These are phyloP conservation scores for Apeltes quadracus DNA, from an alignment of 2,113 vertebrate species.

Conservation along the genomic window DNA sequence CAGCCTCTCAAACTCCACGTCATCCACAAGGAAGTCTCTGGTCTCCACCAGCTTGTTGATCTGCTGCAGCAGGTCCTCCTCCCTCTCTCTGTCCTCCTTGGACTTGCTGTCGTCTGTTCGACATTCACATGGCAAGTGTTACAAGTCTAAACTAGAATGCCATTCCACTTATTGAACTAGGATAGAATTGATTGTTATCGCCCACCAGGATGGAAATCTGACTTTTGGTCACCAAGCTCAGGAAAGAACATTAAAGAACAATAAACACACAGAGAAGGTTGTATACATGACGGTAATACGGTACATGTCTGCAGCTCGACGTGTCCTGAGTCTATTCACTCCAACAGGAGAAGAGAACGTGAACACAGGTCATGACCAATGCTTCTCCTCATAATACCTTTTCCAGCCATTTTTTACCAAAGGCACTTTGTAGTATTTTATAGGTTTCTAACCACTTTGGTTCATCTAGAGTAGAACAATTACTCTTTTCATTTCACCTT, in stretches of 20 bases:
- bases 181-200: background rate
- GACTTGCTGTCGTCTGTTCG: conserved; percentile 85
- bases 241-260: too few relatives aligned
- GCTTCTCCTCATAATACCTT: too few relatives aligned
- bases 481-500: background rate
- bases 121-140: conserved; percentile 2
- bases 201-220: too few relatives aligned
- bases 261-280: too few relatives aligned
- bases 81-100: conserved; percentile 80
- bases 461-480: background rate
- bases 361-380: too few relatives aligned
- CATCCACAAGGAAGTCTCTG: conserved; percentile 90
- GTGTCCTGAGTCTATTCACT: too few relatives aligned
- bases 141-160: background rate
- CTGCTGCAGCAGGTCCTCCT: conserved; percentile 87
- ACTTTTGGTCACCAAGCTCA: too few relatives aligned
- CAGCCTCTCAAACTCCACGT: conserved; percentile 90
- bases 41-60: conserved; percentile 93
- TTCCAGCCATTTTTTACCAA: background rate
- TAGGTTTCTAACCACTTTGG: background rate
- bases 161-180: background rate
- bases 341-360: too few relatives aligned
- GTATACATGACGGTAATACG: too few relatives aligned
- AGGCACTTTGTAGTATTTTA: background rate
- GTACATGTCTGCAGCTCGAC: too few relatives aligned